Evolutionary conservation across 2,113 vertebrate species (phyloP), one percentile per base, ranked within the genome.

Genomic region (Natator depressus): DNA sequence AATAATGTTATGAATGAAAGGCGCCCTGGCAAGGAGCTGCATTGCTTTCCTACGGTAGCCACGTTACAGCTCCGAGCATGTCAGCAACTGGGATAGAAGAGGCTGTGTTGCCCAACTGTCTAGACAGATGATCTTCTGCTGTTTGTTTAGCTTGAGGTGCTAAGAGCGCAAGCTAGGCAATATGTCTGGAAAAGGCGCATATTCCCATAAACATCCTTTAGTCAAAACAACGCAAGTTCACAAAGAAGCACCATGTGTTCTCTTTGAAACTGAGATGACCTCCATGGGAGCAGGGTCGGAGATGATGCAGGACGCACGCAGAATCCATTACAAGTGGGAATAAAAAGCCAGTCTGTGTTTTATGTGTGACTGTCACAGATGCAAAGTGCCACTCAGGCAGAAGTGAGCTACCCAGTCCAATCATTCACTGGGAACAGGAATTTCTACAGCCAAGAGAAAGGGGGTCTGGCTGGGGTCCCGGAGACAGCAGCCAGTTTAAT

Each of bases 141-240:
- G 81, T 88, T 76, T 92, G 88, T 88, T 89, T 92, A 84, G 78
- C 76, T 84, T 31, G 82, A 84, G 82, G 82, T 84, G 86, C 84
- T 62, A 84, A 89, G 86, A 88, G 85, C 75, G 79, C n/a, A 55
- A 84, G 78, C 57, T 84, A 81, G 57, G 86, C 50, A 88, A 62
- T 38, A 14, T 47, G 42, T 78, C 84, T 84, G 54, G 81, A 84
- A 88, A 82, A 88, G 55, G 57, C 49, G 57, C 50, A 80, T 84
- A 65, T 84, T 72, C 57, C 82, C 75, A 72, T 82, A 92, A 92
- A 80, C 50, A 80, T 80, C 75, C 75, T 89, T 59, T 35, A 82
- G 69, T 80, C 82, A 69, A 80, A 92, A 79, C 81, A 92, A 72
- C 10, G 29, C 47, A 27, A 24, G n/a, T 88, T 49, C 62, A 92